A percentile compares a stretch with the other conserved stretches of the same genome.
These are phyloP conservation scores for Erythrolamprus reginae DNA, from an alignment of 2,113 vertebrate species.

Conservation along the genomic window DNA sequence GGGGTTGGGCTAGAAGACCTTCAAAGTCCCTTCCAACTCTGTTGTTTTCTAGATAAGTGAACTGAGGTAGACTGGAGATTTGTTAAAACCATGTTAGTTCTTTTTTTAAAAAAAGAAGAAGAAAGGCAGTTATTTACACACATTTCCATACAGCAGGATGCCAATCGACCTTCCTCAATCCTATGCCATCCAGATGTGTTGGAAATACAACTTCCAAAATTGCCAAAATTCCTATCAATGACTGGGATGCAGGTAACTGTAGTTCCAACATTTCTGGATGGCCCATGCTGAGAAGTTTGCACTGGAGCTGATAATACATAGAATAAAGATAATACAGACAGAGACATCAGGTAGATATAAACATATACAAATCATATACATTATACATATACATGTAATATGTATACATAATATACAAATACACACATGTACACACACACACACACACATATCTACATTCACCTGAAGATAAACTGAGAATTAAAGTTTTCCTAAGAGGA, in stretches of 20 bases:
- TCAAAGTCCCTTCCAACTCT: too few species aligned
- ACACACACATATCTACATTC: too few species aligned
- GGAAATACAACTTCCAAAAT: background rate
- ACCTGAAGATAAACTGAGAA: background rate
- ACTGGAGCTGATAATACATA: background rate
- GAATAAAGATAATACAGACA: background rate
- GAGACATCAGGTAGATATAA: background rate
- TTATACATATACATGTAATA: background rate
- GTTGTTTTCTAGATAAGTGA: too few species aligned
- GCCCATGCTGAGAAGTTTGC: background rate
- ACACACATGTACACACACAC: background rate
- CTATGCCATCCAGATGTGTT: background rate
- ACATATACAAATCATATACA: background rate
- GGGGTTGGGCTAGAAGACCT: too few species aligned
- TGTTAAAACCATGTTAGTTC: background rate
- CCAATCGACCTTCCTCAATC: background rate
- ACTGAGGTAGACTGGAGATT: background rate
- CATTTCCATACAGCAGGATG: background rate
- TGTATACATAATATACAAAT: background rate
- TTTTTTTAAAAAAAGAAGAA: background rate
- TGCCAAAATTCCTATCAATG: background rate
- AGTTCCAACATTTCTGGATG: background rate
- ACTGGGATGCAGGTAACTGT: background rate
- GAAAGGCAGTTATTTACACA: background rate
- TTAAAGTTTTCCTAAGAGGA: background rate